Conservation (phyloP, 2,888 invertebrate genomes). For the Pteria penguin region DNA sequence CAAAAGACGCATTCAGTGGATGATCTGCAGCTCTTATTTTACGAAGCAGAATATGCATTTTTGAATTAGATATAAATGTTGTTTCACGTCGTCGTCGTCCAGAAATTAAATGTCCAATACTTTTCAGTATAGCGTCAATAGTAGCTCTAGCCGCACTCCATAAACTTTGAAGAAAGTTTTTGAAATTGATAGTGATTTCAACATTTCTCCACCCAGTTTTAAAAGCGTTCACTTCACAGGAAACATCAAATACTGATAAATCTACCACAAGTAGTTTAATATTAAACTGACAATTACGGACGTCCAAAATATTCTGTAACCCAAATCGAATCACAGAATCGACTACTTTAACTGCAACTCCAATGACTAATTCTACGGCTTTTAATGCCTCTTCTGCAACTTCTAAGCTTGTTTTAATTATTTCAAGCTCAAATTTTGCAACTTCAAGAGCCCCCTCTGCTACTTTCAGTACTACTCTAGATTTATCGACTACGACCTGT, state of each 20-base stretch:
- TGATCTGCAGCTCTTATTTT: background rate
- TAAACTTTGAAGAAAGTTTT: background rate
- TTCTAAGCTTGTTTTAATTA: slow-evolving; percentile 36
- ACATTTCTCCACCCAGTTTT: background rate
- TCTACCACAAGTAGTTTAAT: background rate
- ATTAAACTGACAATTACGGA: slow-evolving; percentile 4
- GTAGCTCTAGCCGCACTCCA: slow-evolving; percentile 1
- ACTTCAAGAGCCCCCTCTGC: slow-evolving; percentile 38
- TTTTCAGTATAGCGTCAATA: background rate
- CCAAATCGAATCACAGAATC: background rate
- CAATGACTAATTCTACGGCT: slow-evolving; percentile 37
- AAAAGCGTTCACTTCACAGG: slow-evolving; percentile 10
- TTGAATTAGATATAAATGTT: background rate
- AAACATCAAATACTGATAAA: background rate
- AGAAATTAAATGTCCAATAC: background rate
- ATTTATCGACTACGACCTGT: slow-evolving; percentile 48
- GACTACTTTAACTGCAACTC: slow-evolving; percentile 25
- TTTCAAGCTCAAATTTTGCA: slow-evolving; percentile 40
- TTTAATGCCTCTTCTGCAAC: slow-evolving; percentile 38
- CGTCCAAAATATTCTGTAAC: background rate
- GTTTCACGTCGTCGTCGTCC: slow-evolving; percentile 7
- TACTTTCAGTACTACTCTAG: slow-evolving; percentile 40
- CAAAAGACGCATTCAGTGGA: background rate
- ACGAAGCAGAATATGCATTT: background rate
- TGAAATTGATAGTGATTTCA: background rate